A percentile compares a stretch with the other conserved stretches of the same genome.
Conservation (phyloP, 2,113 vertebrate genomes). For the Okapia johnstoni region DNA sequence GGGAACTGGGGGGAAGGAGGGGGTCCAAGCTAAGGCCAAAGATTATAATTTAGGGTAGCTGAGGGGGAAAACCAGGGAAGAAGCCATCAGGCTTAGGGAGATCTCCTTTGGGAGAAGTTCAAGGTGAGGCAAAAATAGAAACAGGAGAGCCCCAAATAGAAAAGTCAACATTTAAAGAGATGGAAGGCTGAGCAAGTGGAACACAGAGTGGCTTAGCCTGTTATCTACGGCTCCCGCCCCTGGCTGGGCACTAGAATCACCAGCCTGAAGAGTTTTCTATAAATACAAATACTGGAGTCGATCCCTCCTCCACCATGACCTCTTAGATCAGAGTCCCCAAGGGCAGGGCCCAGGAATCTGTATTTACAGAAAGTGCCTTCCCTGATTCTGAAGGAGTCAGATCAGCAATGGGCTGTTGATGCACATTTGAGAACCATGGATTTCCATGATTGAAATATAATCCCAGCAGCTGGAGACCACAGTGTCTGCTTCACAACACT, state of each 20-base stretch:
- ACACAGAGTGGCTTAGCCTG: not conserved
- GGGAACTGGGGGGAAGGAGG: too few relatives aligned
- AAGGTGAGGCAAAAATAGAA: conserved; percentile 23
- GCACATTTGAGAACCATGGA: not conserved
- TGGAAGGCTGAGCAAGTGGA: not conserved
- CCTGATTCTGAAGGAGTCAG: not conserved
- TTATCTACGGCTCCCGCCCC: not conserved
- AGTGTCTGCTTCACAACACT: not conserved
- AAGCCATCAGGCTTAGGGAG: not conserved
- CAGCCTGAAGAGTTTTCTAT: not conserved
- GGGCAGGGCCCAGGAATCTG: not conserved
- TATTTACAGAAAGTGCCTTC: not conserved
- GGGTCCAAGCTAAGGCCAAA: not conserved
- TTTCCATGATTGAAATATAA: not conserved
- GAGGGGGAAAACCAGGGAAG: not conserved
- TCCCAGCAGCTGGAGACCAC: not conserved
- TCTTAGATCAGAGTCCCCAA: not conserved
- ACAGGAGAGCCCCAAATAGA: not conserved
- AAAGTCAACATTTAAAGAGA: not conserved
- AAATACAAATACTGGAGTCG: not conserved
- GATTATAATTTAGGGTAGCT: not conserved
- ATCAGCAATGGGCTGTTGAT: not conserved
- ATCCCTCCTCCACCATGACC: not conserved
- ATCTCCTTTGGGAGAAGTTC: not conserved
- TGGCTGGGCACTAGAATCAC: rapidly evolving